A percentile compares a stretch with the other conserved stretches of the same genome.
phyloP scores from a whole-genome alignment of 1,140 invertebrate species.

The Contarinia nasturtii region DNA sequence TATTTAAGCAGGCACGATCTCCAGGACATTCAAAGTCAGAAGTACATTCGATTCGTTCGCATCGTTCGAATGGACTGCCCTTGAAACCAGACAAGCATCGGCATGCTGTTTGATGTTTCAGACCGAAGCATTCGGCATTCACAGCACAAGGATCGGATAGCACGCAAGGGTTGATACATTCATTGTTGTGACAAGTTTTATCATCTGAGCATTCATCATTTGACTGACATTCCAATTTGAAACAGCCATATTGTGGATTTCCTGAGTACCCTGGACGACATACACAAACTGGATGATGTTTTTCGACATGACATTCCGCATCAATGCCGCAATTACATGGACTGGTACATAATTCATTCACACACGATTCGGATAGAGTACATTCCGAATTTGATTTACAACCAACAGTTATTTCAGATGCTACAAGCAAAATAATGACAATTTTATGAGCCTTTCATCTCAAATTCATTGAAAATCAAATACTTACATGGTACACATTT shows the following conservation, averaged over 20 bases:
- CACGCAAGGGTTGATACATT: conserved; percentile 61
- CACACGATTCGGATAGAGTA: conserved; percentile 53
- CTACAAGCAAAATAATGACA: conserved; percentile 25
- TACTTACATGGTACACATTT: conserved; percentile 60
- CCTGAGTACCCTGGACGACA: conserved; percentile 61
- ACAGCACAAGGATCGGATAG: conserved; percentile 57
- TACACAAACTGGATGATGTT: conserved; percentile 65
- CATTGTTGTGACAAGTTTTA: conserved; percentile 62
- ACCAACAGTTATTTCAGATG: conserved; percentile 35
- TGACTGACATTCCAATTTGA: conserved; percentile 60
- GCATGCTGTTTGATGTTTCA: conserved; percentile 54
- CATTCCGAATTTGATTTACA: conserved; percentile 66
- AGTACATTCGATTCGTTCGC: conserved; percentile 62
- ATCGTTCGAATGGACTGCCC: conserved; percentile 59
- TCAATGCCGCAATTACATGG: conserved; percentile 72
- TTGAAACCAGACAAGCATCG: conserved; percentile 45
- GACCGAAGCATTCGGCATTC: conserved; percentile 63
- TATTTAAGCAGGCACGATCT: conserved; percentile 44
- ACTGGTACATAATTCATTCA: conserved; percentile 54
- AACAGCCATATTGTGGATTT: conserved; percentile 62
- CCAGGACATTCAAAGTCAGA: conserved; percentile 52
- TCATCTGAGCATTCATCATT: conserved; percentile 58
- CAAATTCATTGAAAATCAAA: no score
- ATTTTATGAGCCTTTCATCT: no score
- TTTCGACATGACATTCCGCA: conserved; percentile 54